Base-by-base conservation (phyloP, 1,140 invertebrate species). In the Stratiolaelaps scimitus region DNA sequence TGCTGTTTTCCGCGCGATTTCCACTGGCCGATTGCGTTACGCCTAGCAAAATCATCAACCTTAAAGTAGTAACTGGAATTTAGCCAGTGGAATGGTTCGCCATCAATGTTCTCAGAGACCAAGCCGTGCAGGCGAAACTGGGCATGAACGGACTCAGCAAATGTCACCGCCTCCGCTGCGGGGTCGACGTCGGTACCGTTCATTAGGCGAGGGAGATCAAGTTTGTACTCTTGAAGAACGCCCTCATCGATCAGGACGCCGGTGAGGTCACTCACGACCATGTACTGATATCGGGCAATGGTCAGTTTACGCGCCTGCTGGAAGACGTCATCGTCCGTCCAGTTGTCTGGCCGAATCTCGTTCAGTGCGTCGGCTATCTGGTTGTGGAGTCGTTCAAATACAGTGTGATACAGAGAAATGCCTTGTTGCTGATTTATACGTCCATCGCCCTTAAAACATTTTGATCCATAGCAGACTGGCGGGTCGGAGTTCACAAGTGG, bases 371-470 rank as follows among this genome's bases (percentile, higher is more conserved):
- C n/a, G 44, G 44, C 44, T 13, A 45, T 45, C 13, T 13, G n/a
- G n/a, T 45, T 45, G 44, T 45, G 44, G 13, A 13, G 44, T n/a
- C 44, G 13, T n/a, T 45, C 44, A 45, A 45, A 45, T 45, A 45
- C 44, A 13, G n/a, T n/a, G 44, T 45, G 44, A 45, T 45, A n/a
- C 44, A 45, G 13, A n/a, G 44, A 45, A n/a, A 45, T 45, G 13
- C 44, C 44, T 45, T 45, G 44, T 45, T 45, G 44, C n/a, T 45
- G 44, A n/a, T 45, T 45, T n/a, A 45, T 45, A 13, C 44, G 44
- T 13, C 13, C n/a, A 45, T 45, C 44, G 44, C 44, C 44, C n/a
- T n/a, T 13, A n/a, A 45, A 45, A 45, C 44, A 45, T 45, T n/a
- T 45, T n/a, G n/a, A n/a, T 45, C 13, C 44, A n/a, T 45, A 45